These are phyloP conservation scores for Globia sparganii DNA, from an alignment of 2,888 invertebrate genomes.

Conservation along the genomic window DNA sequence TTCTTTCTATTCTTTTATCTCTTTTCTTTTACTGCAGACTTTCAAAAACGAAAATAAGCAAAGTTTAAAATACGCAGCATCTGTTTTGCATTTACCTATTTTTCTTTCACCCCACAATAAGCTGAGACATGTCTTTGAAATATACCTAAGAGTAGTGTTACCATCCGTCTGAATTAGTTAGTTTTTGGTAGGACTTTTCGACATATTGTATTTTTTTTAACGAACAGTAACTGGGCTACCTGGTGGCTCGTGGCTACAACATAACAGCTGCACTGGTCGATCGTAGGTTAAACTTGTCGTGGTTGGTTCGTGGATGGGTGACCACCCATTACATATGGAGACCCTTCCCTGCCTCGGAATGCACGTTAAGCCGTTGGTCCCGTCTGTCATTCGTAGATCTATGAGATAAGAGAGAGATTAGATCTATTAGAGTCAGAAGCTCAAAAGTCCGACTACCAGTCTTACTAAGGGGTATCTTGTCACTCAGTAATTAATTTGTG, in stretches of 20 bases:
- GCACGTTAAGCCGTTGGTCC: neutral
- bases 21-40: conserved; percentile 25
- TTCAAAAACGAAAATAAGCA: conserved; percentile 28
- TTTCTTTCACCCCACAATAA: conserved; percentile 34
- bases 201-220: neutral
- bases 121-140: conserved; percentile 19
- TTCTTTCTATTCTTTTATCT: no score
- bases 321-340: neutral
- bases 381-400: neutral
- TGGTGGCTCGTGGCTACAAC: neutral
- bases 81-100: conserved; percentile 41
- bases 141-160: neutral
- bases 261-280: neutral
- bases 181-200: no score
- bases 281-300: neutral
- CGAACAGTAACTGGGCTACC: neutral
- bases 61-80: conserved; percentile 40
- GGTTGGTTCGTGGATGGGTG: neutral
- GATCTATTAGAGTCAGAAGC: neutral
- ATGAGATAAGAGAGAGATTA: no score
- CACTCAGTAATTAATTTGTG: neutral
- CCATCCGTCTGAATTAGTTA: neutral
- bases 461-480: neutral
- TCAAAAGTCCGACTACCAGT: neutral
- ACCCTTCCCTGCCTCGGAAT: neutral